Evolutionary conservation across 2,113 vertebrate genomes (phyloP), one percentile per base, ranked within the genome.

Genomic region (Dasyurus viverrinus): DNA sequence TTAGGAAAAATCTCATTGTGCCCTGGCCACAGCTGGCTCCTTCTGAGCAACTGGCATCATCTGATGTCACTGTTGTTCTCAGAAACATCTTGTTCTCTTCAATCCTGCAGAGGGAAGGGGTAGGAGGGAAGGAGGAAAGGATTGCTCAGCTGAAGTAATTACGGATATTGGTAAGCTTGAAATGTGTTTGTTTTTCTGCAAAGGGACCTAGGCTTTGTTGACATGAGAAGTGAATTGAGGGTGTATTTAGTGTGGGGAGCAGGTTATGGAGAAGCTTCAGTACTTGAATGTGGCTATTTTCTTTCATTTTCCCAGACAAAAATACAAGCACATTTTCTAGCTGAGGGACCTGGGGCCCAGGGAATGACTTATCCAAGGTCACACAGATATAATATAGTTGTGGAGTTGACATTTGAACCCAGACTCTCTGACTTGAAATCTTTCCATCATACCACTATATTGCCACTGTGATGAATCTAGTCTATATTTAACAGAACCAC

Each of bases 371-470:
- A 8, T n/a, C 54, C 0, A 1, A 84, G 47, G 26, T 16, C n/a
- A 76, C 47, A 1, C 12, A n/a, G 53, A 36, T 1, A 42, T 23
- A 2, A 42, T 84, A 48, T 8, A 84, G 16, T 42, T 54, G 36
- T 0, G 0, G 91, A 36, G 90, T 84, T 7, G 8, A 54, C 12
- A 42, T 27, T 23, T 1, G 57, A 30, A 2, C 26, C 12, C 55
- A 1, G 89, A 22, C 2, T 19, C 24, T 27, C 26, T 19, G 0
- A 6, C 46, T 9, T 1, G 3, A 92, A 54, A 10, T 48, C 22
- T 53, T 36, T 26, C 12, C 4, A 2, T 8, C 1, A 23, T 12
- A 8, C 60, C 23, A 11, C 2, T 8, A 48, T 14, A 0, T 53
- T 91, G 84, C 84, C 1, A 0, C 11, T 84, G 19, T 84, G n/a